phyloP scores from a whole-genome alignment of 1,140 invertebrate species.

The Nasonia giraulti region DNA sequence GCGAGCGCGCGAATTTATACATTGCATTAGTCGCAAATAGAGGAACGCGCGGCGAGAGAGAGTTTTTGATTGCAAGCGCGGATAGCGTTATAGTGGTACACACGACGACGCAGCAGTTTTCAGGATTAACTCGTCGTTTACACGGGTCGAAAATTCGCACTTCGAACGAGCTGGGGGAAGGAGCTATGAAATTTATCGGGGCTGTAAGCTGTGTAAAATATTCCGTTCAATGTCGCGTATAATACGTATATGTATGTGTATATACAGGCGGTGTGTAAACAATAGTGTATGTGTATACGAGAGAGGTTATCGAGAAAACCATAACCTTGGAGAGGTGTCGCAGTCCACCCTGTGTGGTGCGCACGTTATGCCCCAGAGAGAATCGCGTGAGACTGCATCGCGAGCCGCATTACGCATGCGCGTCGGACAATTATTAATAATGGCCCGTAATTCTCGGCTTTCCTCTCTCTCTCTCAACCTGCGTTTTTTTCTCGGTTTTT shows the following conservation, averaged over 20 bases:
- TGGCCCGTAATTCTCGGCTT: slow-evolving; percentile 42
- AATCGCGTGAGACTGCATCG: slow-evolving; percentile 40
- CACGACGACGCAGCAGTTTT: neutral
- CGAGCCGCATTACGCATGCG: slow-evolving; percentile 29
- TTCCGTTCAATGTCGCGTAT: neutral
- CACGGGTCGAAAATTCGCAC: neutral
- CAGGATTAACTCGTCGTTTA: slow-evolving; percentile 31
- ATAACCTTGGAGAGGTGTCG: slow-evolving; percentile 14
- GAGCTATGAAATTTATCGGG: too few relatives aligned
- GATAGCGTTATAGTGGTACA: neutral
- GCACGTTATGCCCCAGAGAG: neutral
- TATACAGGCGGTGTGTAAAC: neutral
- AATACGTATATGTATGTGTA: too few relatives aligned
- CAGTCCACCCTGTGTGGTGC: neutral
- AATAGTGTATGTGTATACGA: neutral
- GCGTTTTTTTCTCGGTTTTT: neutral
- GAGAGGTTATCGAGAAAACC: neutral
- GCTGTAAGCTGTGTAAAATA: neutral
- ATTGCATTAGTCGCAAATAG: slow-evolving; percentile 18
- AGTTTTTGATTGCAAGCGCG: slow-evolving; percentile 8
- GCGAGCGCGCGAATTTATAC: slow-evolving; percentile 38
- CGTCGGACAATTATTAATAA: slow-evolving; percentile 47
- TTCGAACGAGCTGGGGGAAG: too few relatives aligned
- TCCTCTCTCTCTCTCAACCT: slow-evolving; percentile 1
- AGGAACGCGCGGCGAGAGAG: neutral